Evolutionary conservation across 2,113 vertebrate species (phyloP).

Genomic region (Takifugu flavidus): DNA sequence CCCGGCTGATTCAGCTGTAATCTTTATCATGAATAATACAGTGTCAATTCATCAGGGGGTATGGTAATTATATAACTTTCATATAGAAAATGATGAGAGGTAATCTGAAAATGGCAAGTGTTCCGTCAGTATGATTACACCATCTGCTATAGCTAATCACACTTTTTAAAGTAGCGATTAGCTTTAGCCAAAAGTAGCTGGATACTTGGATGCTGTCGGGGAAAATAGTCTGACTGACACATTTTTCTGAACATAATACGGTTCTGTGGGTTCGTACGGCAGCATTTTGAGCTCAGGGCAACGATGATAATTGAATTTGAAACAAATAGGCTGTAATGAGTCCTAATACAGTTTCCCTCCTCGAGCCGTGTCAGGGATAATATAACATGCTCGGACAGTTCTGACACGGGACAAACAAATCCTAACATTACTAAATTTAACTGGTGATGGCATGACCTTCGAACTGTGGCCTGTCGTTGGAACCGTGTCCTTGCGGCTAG

Average conservation of each 20-base stretch:
- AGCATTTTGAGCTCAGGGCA: slow-evolving; percentile 15
- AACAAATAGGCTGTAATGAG: slow-evolving; percentile 30
- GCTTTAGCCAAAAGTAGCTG: slow-evolving; percentile 33
- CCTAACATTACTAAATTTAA: slow-evolving; percentile 30
- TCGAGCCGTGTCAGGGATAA: slow-evolving; percentile 12
- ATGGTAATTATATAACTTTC: slow-evolving; percentile 28
- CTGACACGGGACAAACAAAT: slow-evolving; percentile 32
- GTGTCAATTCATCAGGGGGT: slow-evolving; percentile 29
- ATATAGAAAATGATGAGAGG: slow-evolving; percentile 14
- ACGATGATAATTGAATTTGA: slow-evolving; percentile 7
- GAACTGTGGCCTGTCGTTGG: slow-evolving; percentile 31
- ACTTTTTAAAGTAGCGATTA: slow-evolving; percentile 26
- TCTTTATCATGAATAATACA: slow-evolving; percentile 31
- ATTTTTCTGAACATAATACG: slow-evolving; percentile 26
- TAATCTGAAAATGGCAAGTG: slow-evolving; percentile 15
- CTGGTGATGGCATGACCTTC: slow-evolving; percentile 27
- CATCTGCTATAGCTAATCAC: slow-evolving; percentile 15
- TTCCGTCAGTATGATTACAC: slow-evolving; percentile 25
- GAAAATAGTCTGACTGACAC: slow-evolving; percentile 25
- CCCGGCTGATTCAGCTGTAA: slow-evolving; percentile 42
- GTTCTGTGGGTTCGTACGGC: slow-evolving; percentile 2
- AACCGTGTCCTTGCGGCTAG: slow-evolving; percentile 48
- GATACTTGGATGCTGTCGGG: slow-evolving; percentile 26
- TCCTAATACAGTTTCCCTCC: slow-evolving; percentile 4
- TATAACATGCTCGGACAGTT: slow-evolving; percentile 21